Evolutionary conservation across 2,797 vertebrate species (phyloP).

Genomic region (Paramormyrops hopkinsi): DNA sequence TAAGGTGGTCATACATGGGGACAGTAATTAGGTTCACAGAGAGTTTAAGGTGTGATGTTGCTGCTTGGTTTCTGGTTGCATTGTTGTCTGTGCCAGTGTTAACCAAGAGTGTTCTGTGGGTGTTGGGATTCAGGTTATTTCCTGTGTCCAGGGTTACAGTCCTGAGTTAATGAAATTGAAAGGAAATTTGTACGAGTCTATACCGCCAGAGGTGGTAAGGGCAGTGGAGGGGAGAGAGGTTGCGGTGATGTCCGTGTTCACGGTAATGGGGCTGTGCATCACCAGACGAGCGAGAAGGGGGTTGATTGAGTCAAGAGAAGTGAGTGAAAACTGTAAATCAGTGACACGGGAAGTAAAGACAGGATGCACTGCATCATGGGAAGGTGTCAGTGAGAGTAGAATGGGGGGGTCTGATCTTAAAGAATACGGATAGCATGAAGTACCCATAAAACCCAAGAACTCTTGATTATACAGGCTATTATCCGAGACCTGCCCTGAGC

Average conservation of each 20-base stretch:
- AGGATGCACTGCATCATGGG: not conserved
- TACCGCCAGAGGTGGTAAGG: not conserved
- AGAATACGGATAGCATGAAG: not conserved
- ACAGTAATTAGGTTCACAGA: not conserved
- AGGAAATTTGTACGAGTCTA: not conserved
- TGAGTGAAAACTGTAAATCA: not conserved
- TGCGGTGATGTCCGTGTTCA: not conserved
- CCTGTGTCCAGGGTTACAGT: not conserved
- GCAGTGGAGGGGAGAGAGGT: not conserved
- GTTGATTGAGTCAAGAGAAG: not conserved
- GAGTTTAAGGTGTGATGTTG: conserved; percentile 1
- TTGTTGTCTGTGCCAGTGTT: not conserved
- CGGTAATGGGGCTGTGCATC: not conserved
- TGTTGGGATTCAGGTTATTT: not conserved
- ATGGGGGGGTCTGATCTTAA: not conserved
- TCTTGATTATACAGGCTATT: conserved; percentile 1
- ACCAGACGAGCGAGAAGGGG: not conserved
- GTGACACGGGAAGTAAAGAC: not conserved
- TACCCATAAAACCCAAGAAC: not conserved
- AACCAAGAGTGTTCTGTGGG: not conserved
- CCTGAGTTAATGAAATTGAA: not conserved
- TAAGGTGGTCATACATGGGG: not conserved
- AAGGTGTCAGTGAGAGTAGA: not conserved
- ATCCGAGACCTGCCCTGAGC: not conserved
- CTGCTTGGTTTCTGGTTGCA: not conserved